Evolutionary conservation across 2,797 vertebrate species (phyloP), one percentile per base, ranked within the genome.

Genomic region (Pantherophis vulpinus): DNA sequence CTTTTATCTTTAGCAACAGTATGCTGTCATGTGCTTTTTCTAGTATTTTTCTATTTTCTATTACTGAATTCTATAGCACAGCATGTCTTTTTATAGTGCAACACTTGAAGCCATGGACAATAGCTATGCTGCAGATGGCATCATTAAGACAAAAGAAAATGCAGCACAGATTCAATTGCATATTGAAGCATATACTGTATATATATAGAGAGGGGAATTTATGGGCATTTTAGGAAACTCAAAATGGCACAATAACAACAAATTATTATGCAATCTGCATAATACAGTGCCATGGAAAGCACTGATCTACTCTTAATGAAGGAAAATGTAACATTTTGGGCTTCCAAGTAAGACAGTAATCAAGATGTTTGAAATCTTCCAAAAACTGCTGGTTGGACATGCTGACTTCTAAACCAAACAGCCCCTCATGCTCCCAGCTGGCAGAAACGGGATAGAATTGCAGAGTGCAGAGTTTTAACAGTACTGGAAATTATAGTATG

Each of bases 361-460:
- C n/a, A 86, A 91, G 90, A 27, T 25, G 51, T 27, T 14, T 60
- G 10, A 51, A 56, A n/a, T 27, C 47, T 25, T 91, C 56, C 58
- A 13, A 93, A 87, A 61, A 93, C 89, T 29, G 79, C 60, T 58
- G 93, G 79, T 91, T 95, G 93, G 94, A 93, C 86, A 94, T 91
- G 37, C 86, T 94, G 74, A 54, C 25, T 91, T 91, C 94, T 94
- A 91, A 95, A 92, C 87, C 94, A 92, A 91, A 91, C 61, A 23
- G 63, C 18, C 83, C 29, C 91, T 29, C 88, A 90, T 89, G n/a
- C 20, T 88, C 37, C 55, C 66, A 37, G 59, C 54, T 0, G 0
- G 86, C 91, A 59, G 87, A 70, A 27, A 61, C 18, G 9, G 0
- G 42, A 56, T 23, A 13, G 25, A 61, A 10, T 11, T 61, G 25